Percentiles rank a stretch among this genome's conserved stretches.
Conservation (phyloP, 2,113 vertebrate genomes). For the Daphoenositta chrysoptera region DNA sequence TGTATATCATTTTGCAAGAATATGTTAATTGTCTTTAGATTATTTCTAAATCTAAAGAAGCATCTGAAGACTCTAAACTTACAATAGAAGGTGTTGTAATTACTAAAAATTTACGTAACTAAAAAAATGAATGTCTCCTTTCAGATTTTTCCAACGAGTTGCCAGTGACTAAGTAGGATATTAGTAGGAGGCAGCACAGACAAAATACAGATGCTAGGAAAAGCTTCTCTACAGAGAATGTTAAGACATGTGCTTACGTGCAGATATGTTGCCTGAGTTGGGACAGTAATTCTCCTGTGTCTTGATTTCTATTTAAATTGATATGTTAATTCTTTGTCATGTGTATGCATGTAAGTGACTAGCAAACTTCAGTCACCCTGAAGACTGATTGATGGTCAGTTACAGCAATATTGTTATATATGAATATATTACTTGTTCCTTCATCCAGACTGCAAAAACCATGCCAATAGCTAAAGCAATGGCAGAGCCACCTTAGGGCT, state of each 20-base stretch:
- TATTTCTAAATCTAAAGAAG: background rate
- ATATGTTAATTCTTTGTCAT: background rate
- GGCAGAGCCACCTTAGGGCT: background rate
- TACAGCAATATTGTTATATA: background rate
- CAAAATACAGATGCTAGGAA: conserved; percentile 6
- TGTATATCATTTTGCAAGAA: background rate
- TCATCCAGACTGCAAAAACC: background rate
- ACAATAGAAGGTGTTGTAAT: background rate
- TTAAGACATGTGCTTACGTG: background rate
- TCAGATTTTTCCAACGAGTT: background rate
- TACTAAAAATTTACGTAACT: background rate
- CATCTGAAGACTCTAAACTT: background rate
- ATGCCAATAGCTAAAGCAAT: background rate
- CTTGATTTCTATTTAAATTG: background rate
- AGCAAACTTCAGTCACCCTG: background rate
- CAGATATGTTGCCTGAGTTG: background rate
- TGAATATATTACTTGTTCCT: background rate
- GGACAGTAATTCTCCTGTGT: background rate
- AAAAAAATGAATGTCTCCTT: background rate
- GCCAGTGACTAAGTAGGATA: background rate
- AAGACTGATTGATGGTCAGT: background rate
- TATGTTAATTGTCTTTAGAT: background rate
- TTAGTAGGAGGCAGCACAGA: background rate
- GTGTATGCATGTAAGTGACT: background rate
- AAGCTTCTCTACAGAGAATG: background rate